Base-by-base conservation (phyloP, 2,113 vertebrate genomes). In the Sclerurus mexicanus region DNA sequence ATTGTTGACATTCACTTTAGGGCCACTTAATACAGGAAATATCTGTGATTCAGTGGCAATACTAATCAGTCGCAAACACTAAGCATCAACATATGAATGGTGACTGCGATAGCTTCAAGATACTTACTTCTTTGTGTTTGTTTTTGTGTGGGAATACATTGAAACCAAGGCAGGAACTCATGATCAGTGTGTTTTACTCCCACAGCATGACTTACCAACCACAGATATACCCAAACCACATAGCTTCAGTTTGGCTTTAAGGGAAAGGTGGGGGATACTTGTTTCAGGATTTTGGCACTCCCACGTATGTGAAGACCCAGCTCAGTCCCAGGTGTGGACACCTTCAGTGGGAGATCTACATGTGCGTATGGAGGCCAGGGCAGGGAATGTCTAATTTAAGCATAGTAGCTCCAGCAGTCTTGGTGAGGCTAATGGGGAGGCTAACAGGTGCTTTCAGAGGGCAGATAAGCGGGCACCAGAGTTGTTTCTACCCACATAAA, bases 21-120 rank as follows among this genome's bases (percentile, higher is more conserved):
- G 52, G 86, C 73, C 82, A 96, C 87, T 97, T 96, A 96, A 90
- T 94, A 89, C 85, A 90, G 92, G 92, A 94, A 96, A 93, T 96
- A 96, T 58, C 90, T 72, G 76, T 12, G 42, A 96, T 94, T 96
- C 91, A 68, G 66, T 66, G 68, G 94, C 85, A 96, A 66, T 92
- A 72, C 73, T 91, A 96, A 96, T 96, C 95, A 96, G 82, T 63
- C 0, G 1, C 85, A 96, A 96, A 96, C 89, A 90, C 73, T 95
- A 93, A 96, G 74, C 77, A 96, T 96, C 95, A 94, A 40, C 73
- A 66, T 96, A 89, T 88, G 82, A 95, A 95, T 69, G 46, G 79
- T 78, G 85, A 83, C 79, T 0, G 1, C n/a, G 76, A 94, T 22
- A 94, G 67, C 85, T 85, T 95, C 46, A 75, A 95, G 85, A 87